phyloP scores from a whole-genome alignment of 2,888 invertebrate species.

The Lagria hirta region DNA sequence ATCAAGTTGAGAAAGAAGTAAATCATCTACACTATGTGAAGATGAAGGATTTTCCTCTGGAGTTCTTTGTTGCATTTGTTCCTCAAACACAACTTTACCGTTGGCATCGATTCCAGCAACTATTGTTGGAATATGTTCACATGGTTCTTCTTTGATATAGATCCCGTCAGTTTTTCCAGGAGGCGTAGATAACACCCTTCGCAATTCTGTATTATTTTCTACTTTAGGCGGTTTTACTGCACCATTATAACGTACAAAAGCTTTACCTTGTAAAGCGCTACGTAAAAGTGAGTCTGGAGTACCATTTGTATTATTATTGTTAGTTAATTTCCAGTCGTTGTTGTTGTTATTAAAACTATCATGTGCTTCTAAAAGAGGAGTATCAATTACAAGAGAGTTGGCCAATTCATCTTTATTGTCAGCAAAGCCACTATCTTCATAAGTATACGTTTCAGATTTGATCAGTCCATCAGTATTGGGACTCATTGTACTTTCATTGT shows the following conservation, averaged over 20 bases:
- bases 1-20: slow-evolving; percentile 68
- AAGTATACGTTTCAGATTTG: slow-evolving; percentile 72
- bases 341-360: slow-evolving; percentile 69
- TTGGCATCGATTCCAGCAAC: slow-evolving; percentile 51
- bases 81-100: slow-evolving; percentile 50
- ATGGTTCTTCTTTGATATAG: slow-evolving; percentile 48
- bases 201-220: slow-evolving; percentile 58
- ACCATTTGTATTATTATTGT: slow-evolving; percentile 69
- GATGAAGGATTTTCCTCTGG: slow-evolving; percentile 56
- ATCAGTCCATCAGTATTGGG: slow-evolving; percentile 63
- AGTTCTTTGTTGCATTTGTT: slow-evolving; percentile 25
- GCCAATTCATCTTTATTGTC: slow-evolving; percentile 62
- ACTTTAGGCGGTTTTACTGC: slow-evolving; percentile 40
- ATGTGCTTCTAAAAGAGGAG: slow-evolving; percentile 60
- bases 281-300: slow-evolving; percentile 74
- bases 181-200: slow-evolving; percentile 57
- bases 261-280: slow-evolving; percentile 82
- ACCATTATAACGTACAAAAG: slow-evolving; percentile 53
- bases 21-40: slow-evolving; percentile 68
- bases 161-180: slow-evolving; percentile 54
- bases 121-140: slow-evolving; percentile 50
- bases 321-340: slow-evolving; percentile 80
- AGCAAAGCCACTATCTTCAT: slow-evolving; percentile 77
- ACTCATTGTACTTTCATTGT: slow-evolving; percentile 59
- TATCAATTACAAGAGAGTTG: slow-evolving; percentile 54